phyloP scores from a whole-genome alignment of 2,797 vertebrate species.

The Sebastes reedi region DNA sequence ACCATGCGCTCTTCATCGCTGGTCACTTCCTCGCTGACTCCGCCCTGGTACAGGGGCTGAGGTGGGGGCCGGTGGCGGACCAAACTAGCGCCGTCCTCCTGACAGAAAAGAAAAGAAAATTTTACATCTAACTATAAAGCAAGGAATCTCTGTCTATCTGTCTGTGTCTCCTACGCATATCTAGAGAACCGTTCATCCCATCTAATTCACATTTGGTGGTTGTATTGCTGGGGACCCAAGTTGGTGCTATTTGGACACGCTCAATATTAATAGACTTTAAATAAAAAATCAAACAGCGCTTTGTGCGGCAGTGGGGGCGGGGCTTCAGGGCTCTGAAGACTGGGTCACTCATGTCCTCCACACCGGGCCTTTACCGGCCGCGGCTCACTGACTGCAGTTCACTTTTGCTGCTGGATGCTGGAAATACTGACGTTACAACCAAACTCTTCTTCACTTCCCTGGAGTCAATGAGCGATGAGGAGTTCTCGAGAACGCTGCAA shows the following conservation, averaged over 20 bases:
- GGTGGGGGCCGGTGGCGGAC: conserved; percentile 49
- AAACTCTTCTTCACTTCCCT: background rate
- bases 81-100: conserved; percentile 66
- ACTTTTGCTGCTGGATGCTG: background rate
- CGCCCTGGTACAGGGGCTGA: conserved; percentile 72
- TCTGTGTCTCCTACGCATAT: background rate
- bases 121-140: background rate
- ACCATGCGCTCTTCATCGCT: conserved; percentile 97
- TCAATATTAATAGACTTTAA: background rate
- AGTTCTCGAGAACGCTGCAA: background rate
- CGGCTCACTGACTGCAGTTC: background rate
- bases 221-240: background rate
- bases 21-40: conserved; percentile 91
- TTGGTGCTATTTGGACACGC: background rate
- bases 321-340: background rate
- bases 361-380: background rate
- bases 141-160: background rate
- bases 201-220: background rate
- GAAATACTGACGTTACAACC: background rate
- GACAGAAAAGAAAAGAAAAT: background rate
- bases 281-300: background rate
- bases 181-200: background rate
- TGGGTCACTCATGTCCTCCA: too few relatives aligned
- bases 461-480: background rate
- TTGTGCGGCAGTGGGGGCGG: background rate